Evolutionary conservation across 2,888 invertebrate species (phyloP).

Genomic region (Amblyjoppa proteus): DNA sequence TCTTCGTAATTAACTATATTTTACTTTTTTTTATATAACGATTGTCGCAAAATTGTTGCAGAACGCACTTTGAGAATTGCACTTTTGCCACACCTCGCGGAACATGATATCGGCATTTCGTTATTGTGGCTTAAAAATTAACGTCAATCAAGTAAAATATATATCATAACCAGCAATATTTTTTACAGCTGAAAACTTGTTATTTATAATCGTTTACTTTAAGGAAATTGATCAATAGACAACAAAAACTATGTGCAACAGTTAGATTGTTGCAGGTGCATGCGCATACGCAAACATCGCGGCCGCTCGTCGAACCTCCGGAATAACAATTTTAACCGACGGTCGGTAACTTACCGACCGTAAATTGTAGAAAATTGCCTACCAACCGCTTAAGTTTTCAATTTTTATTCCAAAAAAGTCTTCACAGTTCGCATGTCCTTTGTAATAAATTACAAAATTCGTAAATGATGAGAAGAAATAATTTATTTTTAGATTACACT

Average conservation of each 20-base stretch:
- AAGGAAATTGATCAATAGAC: not conserved
- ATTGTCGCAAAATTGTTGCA: not conserved
- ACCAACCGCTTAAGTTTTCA: too few species aligned
- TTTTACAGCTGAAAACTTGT: not conserved
- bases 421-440: too few species aligned
- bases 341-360: too few species aligned
- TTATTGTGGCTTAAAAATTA: not conserved
- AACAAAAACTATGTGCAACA: not conserved
- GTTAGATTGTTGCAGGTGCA: not conserved
- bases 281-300: too few species aligned
- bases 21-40: conserved; percentile 13
- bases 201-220: not conserved
- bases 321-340: too few species aligned
- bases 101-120: conserved; percentile 90
- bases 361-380: too few species aligned
- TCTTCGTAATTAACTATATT: not conserved
- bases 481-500: too few species aligned
- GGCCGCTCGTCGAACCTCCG: too few species aligned
- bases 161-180: not conserved
- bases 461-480: too few species aligned
- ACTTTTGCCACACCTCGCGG: conserved; percentile 90
- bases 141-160: not conserved
- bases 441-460: too few species aligned
- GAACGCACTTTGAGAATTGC: conserved; percentile 90
- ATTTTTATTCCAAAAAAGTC: too few species aligned